Evolutionary conservation across 2,888 invertebrate species (phyloP).

Genomic region (Amblyteles armatorius): DNA sequence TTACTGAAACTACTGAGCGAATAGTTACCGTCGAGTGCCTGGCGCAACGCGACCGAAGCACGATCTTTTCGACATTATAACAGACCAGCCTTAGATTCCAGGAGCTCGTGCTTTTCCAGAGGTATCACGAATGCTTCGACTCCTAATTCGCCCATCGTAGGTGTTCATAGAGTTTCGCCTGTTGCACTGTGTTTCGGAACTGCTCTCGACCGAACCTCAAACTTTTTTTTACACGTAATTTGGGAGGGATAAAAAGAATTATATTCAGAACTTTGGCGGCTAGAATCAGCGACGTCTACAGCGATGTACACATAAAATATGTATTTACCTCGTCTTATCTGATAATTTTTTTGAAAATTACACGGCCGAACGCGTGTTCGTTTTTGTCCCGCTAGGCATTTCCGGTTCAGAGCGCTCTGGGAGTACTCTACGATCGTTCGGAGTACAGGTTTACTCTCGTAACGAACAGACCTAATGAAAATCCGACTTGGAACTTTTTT

Average conservation of each 20-base stretch:
- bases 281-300: too few species aligned
- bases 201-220: background rate
- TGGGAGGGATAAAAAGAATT: background rate
- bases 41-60: conserved; percentile 86
- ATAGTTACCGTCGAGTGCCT: conserved; percentile 87
- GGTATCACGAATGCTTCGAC: conserved; percentile 89
- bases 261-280: background rate
- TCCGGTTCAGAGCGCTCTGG: too few species aligned
- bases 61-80: conserved; percentile 89
- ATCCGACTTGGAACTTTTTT: too few species aligned
- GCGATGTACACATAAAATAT: too few species aligned
- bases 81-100: conserved; percentile 87
- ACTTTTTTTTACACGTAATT: background rate
- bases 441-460: too few species aligned
- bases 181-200: background rate
- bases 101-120: conserved; percentile 88
- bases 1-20: conserved; percentile 45
- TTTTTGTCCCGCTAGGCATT: too few species aligned
- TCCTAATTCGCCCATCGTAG: conserved; percentile 27
- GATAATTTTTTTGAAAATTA: background rate
- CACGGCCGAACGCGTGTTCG: too few species aligned
- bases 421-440: too few species aligned
- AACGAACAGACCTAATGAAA: too few species aligned
- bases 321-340: background rate
- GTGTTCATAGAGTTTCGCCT: background rate